Evolutionary conservation across 2,113 vertebrate genomes (phyloP), one percentile per base, ranked within the genome.

Genomic region (Elephantulus edwardii): DNA sequence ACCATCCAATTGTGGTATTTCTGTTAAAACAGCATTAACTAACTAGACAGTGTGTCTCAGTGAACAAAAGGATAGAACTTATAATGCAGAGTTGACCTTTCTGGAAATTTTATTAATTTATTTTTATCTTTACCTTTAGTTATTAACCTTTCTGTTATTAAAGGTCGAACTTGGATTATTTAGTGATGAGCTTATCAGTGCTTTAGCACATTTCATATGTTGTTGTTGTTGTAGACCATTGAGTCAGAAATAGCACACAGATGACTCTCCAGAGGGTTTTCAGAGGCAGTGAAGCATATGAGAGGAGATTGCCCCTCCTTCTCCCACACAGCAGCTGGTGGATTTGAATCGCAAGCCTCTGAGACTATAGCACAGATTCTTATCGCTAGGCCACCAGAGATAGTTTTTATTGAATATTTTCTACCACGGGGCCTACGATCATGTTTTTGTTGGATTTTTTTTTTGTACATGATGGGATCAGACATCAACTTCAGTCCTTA

Each of bases 41-140:
- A 24, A 22, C 22, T 58, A 58, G 56, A 24, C 20, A 24, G 20
- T 58, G 56, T 26, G 30, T 87, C 22, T 91, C n/a, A 26, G 50
- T 88, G 20, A 42, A 92, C 74, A 84, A 91, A 83, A 80, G 33
- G 24, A 85, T 12, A 88, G 66, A 20, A 54, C 87, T 80, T 71
- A 35, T 89, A 30, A 54, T 72, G 14, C 79, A 70, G 9, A 22
- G 5, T 52, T 86, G 16, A 13, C 35, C 13, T 87, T 87, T 82
- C 42, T 38, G 10, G 7, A 93, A 91, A 28, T 84, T 60, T 71
- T 46, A 54, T 77, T 76, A 74, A 26, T 84, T 16, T 80, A 83
- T 80, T 50, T 84, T 79, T 75, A 80, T 58, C 75, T 60, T 38
- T 84, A n/a, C n/a, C n/a, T n/a, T 83, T 50, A 86, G n/a, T 85